Evolutionary conservation across 2,888 invertebrate genomes (phyloP).

Genomic region (Diaprepes abbreviatus): DNA sequence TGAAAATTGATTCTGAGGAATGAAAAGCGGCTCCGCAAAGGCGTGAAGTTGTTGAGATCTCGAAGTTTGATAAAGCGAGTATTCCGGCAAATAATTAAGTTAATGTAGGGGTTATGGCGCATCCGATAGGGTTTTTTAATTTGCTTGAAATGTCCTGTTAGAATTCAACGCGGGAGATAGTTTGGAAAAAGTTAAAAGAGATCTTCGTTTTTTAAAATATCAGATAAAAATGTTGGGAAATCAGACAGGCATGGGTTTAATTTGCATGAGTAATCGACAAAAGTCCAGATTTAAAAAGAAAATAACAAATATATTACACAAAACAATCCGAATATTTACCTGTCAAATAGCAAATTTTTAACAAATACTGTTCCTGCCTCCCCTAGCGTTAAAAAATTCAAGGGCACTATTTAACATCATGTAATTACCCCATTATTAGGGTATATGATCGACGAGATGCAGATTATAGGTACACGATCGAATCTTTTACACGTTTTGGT

Average conservation of each 20-base stretch:
- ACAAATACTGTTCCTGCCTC: no score
- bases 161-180: constrained; percentile 5
- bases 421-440: constrained; percentile 27
- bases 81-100: constrained; percentile 46
- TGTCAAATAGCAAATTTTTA: no score
- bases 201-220: constrained; percentile 12
- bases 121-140: constrained; percentile 40
- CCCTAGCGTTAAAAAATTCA: not conserved
- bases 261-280: no score
- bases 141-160: constrained; percentile 38
- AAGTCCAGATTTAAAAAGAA: no score
- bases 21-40: constrained; percentile 29
- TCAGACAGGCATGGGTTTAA: no score
- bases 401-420: constrained; percentile 1
- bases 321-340: no score
- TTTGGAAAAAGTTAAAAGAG: constrained; percentile 40
- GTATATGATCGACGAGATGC: constrained; percentile 29
- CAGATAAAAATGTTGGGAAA: constrained; percentile 11
- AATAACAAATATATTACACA: no score
- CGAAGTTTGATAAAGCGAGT: constrained; percentile 31
- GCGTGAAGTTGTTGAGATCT: constrained; percentile 41
- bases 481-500: constrained; percentile 26
- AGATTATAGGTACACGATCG: constrained; percentile 22
- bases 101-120: constrained; percentile 46
- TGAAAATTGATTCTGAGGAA: constrained; percentile 23